Base-by-base conservation (phyloP, 2,888 invertebrate genomes). In the Hanleya hanleyi region DNA sequence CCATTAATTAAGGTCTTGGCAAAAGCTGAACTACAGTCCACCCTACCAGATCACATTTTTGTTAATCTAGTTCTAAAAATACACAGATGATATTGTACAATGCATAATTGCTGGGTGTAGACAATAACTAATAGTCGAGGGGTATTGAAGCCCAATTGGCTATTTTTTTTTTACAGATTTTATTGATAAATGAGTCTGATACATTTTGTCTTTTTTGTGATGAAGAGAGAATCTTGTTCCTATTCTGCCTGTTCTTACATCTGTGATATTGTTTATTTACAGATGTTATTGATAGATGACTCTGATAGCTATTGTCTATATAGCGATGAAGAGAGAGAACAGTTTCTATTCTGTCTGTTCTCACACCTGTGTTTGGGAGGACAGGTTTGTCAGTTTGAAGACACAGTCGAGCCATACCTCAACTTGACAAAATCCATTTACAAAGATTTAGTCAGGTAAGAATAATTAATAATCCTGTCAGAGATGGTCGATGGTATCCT, bases 361-460 rank as follows among this genome's bases (percentile, higher is more conserved):
- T 87, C 90, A 81, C 91, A 93, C 82, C 77, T 93, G n/a, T 92
- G 92, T 69, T 87, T 93, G 12, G 93, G 93, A 5, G 93, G 93
- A 0, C 85, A 87, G 37, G 86, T 92, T 57, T 93, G 93, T 80
- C 93, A 93, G 80, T 93, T 91, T 82, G 93, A 93, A 80, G 92
- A 93, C 77, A 87, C 81, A 12, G 78, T 93, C 38, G 84, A 92
- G 51, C 92, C 92, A 0, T 93, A 93, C 80, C 81, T 93, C 15
- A 89, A 91, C 37, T 81, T 90, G 15, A 92, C 93, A 1, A 93
- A 92, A 85, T 81, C 80, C 35, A 76, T 93, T 6, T 93, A 93
- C 83, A 93, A 93, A 81, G 92, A 93, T 80, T 84, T 93, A 0
- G 86, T 93, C 88, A 87, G 92, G 93, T 89, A 72, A 61, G 66